Evolutionary conservation across 2,797 vertebrate genomes (phyloP), one percentile per base, ranked within the genome.

Genomic region (Halcyon chelicuti): DNA sequence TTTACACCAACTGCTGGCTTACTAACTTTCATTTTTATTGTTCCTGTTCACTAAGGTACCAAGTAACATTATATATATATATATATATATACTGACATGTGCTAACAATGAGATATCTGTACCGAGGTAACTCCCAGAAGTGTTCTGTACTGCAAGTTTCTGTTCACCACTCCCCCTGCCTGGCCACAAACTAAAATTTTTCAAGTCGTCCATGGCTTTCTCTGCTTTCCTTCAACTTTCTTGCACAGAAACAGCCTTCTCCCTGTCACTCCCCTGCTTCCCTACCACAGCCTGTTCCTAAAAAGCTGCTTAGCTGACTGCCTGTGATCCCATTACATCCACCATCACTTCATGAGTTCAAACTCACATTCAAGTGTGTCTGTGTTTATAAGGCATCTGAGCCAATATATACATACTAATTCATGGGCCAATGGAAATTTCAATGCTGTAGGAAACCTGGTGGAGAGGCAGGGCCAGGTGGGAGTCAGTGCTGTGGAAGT

Each of bases 361-460:
- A 80, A 65, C 8, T 28, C 10, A 13, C 1, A 1, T 51, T 66
- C 57, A 60, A 28, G 51, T 0, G 0, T 37, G 44, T n/a, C 29
- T 33, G 28, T 71, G 46, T 18, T 49, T 33, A 17, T 26, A n/a
- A 49, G 16, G 8, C 10, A 2, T 12, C 54, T 52, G 20, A 44
- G 84, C 17, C n/a, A 78, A 55, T 25, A 55, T 3, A 40, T 11
- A 46, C 18, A 37, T 11, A 46, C 15, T 8, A 65, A 33, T 46
- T 25, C 47, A 20, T 1, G 7, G 26, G 31, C 46, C 5, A 5
- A 47, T 9, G n/a, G 74, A 55, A 51, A 33, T 63, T 58, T 37
- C 5, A 4, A 8, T 65, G 39, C 62, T 80, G 15, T 49, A 49
- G 47, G 31, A 68, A 86, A 67, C 11, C 35, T 58, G 3, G 3